phyloP scores from a whole-genome alignment of 1,140 invertebrate genomes.

The Phthorimaea operculella region DNA sequence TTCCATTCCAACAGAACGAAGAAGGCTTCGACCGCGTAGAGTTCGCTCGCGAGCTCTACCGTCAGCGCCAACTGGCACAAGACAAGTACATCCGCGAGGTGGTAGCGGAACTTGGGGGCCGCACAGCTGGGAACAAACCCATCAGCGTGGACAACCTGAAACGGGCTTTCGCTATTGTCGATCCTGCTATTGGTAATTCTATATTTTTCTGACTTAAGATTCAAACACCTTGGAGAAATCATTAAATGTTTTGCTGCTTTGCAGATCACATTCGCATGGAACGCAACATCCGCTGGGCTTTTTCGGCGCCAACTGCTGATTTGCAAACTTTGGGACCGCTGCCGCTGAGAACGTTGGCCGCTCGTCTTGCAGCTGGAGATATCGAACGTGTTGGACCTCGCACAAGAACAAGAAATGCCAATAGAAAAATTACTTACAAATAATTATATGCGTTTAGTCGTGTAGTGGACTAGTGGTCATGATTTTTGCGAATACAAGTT shows the following conservation, averaged over 20 bases:
- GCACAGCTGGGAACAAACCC: constrained; percentile 24
- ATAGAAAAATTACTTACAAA: constrained; percentile 14
- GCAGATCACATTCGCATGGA: constrained; percentile 64
- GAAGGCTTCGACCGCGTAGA: constrained; percentile 62
- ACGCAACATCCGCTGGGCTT: constrained; percentile 60
- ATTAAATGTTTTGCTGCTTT: too few species aligned
- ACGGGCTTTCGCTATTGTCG: constrained; percentile 57
- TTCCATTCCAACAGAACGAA: constrained; percentile 43
- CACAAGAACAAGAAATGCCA: constrained; percentile 12
- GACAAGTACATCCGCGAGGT: constrained; percentile 61
- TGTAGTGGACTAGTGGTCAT: background rate
- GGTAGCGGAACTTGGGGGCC: constrained; percentile 42
- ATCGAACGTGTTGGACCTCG: constrained; percentile 53
- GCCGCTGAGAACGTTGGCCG: constrained; percentile 39
- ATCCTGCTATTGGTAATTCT: constrained; percentile 54
- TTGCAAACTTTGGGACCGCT: constrained; percentile 39
- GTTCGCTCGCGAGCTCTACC: constrained; percentile 50
- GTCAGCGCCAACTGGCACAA: constrained; percentile 54
- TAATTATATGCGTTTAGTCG: constrained; percentile 14
- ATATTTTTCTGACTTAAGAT: background rate
- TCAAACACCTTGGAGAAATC: too few species aligned
- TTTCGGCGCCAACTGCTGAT: constrained; percentile 44
- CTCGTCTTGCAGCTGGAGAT: constrained; percentile 49
- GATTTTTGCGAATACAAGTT: background rate
- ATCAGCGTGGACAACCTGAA: constrained; percentile 49